Base-by-base conservation (phyloP, 2,888 invertebrate species). In the Theretra japonica region DNA sequence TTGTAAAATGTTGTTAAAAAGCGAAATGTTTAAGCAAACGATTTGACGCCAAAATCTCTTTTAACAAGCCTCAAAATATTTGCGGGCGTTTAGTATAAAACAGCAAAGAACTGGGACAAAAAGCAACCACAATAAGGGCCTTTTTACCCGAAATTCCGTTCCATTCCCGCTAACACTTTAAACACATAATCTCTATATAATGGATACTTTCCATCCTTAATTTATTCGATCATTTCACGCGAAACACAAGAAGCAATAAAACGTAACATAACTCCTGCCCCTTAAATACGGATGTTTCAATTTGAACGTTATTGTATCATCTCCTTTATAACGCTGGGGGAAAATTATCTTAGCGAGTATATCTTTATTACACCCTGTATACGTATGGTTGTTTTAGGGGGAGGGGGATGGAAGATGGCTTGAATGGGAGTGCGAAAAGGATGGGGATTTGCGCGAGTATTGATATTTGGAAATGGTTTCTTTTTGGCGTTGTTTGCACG, bases 201-300 rank as follows among this genome's bases (percentile, higher is more conserved):
- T 58, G 58, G 25, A 65, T 41, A 23, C 23, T 48, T 48, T 65
- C 21, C 11, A 48, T 4, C 65, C 48, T 48, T 41, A 48, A 65
- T 62, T 62, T 62, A 65, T 65, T 65, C 65, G 65, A 65, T 65
- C 65, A 65, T 65, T 65, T 65, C 48, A 48, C 59, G 33, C 53
- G 25, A 62, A 41, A 68, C 69, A 53, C 59, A 33, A 62, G 41
- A 62, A 33, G 70, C 62, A 70, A 70, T 70, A 65, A 70, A 70
- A 60, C 60, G 60, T 69, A 56, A 74, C 72, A 50, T 71, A 69
- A 73, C 72, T 72, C 71, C 68, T 60, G 50, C 77, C 76, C 78
- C 79, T 77, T 75, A 74, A 58, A 68, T 21, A 71, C 59, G 58
- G 68, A 69, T 69, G 72, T 69, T 69, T 72, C 72, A 69, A 60